Base-by-base conservation (phyloP, 2,888 invertebrate genomes). In the Cordilura impudica region DNA sequence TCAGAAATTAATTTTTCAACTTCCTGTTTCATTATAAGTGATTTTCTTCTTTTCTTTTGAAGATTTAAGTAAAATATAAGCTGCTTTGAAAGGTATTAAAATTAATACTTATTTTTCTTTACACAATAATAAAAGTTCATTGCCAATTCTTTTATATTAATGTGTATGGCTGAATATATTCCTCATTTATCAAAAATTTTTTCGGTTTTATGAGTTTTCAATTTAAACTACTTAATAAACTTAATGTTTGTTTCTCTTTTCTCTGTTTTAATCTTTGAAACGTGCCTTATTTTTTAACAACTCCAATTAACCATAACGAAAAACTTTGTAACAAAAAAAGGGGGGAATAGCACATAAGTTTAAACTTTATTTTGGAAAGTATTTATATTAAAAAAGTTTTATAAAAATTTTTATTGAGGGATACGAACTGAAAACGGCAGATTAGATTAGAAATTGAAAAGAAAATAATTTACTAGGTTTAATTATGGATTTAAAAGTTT, bases 41-140 rank as follows among this genome's bases (percentile, higher is more conserved):
- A 39, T 35, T 35, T 35, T 16, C 6, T 61, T 26, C 23, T 51
- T 14, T 16, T 43, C 7, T 18, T 6, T 8, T 0, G 8, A 3
- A 18, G 19, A 8, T 4, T 19, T n/a, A 31, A 21, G 14, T 4
- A 5, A 49, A 26, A 43, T 31, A 69, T 75, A 69, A 75, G 69
- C 75, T 39, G 75, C 75, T 75, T 69, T 69, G 61, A 43, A 49
- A 75, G 49, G 65, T 69, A 49, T 75, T 61, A 56, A 54, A 51
- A 10, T 39, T 39, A 21, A 35, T 19, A 39, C 43, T 31, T 16
- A 39, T 39, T 39, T 63, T 54, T 7, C 26, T n/a, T 8, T 31
- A 1, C 3, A 54, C 5, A 4, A 19, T 31, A 29, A 53, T 2
- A 16, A 26, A 66, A 66, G 43, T 47, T 75, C 75, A 75, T 69